Conservation (phyloP, 2,113 vertebrate species). For the Stegostoma tigrinum region DNA sequence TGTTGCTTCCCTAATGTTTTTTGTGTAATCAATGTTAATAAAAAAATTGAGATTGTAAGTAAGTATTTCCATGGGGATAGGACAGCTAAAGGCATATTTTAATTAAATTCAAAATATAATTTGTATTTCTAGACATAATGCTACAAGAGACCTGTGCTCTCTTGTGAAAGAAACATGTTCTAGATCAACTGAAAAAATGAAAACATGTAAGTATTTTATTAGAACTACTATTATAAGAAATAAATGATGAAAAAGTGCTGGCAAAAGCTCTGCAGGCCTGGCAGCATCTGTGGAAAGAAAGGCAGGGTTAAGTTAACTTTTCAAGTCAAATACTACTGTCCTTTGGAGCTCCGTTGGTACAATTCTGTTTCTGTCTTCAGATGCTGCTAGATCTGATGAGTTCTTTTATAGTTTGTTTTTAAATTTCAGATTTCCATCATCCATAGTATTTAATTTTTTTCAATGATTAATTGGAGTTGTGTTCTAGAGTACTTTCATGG, state of each 20-base stretch:
- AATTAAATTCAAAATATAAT: background rate
- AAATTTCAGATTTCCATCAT: too few species aligned
- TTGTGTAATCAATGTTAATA: background rate
- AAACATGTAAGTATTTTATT: constrained; percentile 66
- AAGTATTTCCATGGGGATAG: background rate
- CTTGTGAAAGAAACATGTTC: constrained; percentile 80
- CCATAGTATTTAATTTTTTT: too few species aligned
- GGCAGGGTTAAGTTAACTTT: too few species aligned
- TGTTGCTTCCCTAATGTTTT: background rate
- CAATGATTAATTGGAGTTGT: too few species aligned
- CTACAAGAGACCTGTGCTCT: constrained; percentile 75
- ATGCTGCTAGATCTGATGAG: too few species aligned
- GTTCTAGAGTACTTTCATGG: too few species aligned
- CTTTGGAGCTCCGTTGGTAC: background rate
- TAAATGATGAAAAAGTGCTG: background rate
- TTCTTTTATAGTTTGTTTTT: too few species aligned
- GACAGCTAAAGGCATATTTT: background rate
- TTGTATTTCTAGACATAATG: constrained; percentile 58
- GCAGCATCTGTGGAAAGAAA: background rate
- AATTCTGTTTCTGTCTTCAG: too few species aligned
- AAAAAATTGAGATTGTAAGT: background rate
- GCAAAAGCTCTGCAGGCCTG: background rate
- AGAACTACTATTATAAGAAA: background rate
- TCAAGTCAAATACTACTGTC: background rate
- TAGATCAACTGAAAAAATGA: constrained; percentile 73